phyloP scores from a whole-genome alignment of 1,140 invertebrate species.

The Leptonema lineaticorne region DNA sequence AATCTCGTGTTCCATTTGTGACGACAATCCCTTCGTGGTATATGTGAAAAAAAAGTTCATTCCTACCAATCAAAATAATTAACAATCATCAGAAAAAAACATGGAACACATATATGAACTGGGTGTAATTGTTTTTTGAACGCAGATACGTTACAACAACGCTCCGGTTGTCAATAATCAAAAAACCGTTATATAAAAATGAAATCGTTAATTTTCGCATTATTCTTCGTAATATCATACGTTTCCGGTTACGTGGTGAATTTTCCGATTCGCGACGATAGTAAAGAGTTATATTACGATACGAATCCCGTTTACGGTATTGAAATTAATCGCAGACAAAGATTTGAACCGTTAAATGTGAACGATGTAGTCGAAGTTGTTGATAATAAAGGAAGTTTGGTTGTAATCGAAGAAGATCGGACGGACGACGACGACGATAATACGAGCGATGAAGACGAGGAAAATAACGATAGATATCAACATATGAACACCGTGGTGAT shows the following conservation, averaged over 20 bases:
- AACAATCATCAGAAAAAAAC: neutral
- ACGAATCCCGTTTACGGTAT: neutral
- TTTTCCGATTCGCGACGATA: neutral
- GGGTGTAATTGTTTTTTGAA: neutral
- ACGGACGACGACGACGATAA: neutral
- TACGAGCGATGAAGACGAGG: conserved; percentile 1
- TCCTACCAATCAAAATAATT: neutral
- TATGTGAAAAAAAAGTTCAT: neutral
- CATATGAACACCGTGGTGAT: neutral
- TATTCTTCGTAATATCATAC: neutral
- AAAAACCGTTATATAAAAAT: neutral
- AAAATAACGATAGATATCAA: neutral
- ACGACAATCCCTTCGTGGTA: neutral
- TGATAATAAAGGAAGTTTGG: neutral
- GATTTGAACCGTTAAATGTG: neutral
- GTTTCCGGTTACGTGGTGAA: neutral
- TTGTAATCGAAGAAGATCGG: neutral
- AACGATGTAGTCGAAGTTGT: neutral
- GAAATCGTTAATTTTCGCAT: neutral
- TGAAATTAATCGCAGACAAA: neutral
- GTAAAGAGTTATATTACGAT: neutral
- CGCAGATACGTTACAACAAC: neutral
- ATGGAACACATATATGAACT: no score
- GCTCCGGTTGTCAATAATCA: neutral
- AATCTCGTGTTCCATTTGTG: neutral